Conservation (phyloP, 2,888 invertebrate species). For the Eupeodes latifasciatus region DNA sequence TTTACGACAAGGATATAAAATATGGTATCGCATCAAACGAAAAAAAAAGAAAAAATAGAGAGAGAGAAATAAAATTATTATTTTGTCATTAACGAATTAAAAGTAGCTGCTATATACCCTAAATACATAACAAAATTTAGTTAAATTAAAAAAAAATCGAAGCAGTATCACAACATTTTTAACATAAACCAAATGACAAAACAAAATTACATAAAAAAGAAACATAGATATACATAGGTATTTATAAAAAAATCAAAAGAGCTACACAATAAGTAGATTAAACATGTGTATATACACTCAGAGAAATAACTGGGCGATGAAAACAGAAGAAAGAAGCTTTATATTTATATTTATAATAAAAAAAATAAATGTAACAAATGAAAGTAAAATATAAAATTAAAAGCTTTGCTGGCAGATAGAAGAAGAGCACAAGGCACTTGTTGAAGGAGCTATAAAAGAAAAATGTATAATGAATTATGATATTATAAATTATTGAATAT, state of each 20-base stretch:
- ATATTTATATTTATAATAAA: not conserved
- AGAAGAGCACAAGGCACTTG: conserved; percentile 34
- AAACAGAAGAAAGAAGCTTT: conserved; percentile 2
- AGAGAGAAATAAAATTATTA: conserved; percentile 45
- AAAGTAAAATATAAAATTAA: conserved; percentile 10
- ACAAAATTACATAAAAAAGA: conserved; percentile 27
- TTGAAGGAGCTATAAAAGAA: conserved; percentile 30
- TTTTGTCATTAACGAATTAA: conserved; percentile 18
- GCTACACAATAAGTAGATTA: not conserved
- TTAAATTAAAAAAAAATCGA: conserved; percentile 38
- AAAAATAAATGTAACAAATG: conserved; percentile 2
- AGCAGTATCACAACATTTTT: conserved; percentile 49
- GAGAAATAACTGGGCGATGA: conserved; percentile 7
- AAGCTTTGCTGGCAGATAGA: conserved; percentile 33
- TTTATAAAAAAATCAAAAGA: conserved; percentile 16
- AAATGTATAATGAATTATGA: conserved; percentile 9
- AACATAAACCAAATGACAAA: conserved; percentile 58
- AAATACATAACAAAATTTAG: conserved; percentile 39
- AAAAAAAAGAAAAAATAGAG: conserved; percentile 41
- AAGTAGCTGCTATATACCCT: conserved; percentile 20
- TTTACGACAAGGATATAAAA: conserved; percentile 37
- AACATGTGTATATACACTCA: conserved; percentile 18
- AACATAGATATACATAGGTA: conserved; percentile 39
- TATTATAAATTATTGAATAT: conserved; percentile 2
- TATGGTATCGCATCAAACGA: conserved; percentile 64